Evolutionary conservation across 2,797 vertebrate species (phyloP).

Genomic region (Rhynchotus rufescens): DNA sequence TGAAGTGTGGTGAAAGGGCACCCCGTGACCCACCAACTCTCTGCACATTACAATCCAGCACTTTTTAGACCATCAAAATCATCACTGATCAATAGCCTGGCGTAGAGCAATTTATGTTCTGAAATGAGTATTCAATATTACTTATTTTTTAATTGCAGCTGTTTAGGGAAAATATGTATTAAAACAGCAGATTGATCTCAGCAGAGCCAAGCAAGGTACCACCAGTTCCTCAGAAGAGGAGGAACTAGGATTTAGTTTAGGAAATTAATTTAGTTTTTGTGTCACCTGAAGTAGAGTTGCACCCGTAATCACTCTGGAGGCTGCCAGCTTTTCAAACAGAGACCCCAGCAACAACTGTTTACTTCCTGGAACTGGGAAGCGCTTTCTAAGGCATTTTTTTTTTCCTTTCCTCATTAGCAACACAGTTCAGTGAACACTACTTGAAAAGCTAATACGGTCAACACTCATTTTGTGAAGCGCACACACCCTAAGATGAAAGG

Average conservation of each 20-base stretch:
- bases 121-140: background rate
- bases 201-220: background rate
- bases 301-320: background rate
- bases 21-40: background rate
- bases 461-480: background rate
- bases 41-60: background rate
- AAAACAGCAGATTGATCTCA: background rate
- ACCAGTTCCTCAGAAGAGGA: background rate
- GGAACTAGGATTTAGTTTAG: background rate
- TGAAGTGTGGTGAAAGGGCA: background rate
- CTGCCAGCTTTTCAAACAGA: background rate
- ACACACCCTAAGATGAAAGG: background rate
- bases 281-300: background rate
- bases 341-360: background rate
- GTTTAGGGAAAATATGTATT: background rate
- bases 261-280: background rate
- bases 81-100: background rate
- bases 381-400: background rate
- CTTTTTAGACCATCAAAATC: background rate
- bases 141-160: background rate
- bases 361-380: background rate
- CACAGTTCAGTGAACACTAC: background rate
- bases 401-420: background rate
- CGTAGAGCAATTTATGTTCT: background rate
- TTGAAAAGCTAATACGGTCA: background rate